A percentile compares a stretch with the other conserved stretches of the same genome.
phyloP scores from a whole-genome alignment of 2,888 invertebrate species.

The Blomia tropicalis region DNA sequence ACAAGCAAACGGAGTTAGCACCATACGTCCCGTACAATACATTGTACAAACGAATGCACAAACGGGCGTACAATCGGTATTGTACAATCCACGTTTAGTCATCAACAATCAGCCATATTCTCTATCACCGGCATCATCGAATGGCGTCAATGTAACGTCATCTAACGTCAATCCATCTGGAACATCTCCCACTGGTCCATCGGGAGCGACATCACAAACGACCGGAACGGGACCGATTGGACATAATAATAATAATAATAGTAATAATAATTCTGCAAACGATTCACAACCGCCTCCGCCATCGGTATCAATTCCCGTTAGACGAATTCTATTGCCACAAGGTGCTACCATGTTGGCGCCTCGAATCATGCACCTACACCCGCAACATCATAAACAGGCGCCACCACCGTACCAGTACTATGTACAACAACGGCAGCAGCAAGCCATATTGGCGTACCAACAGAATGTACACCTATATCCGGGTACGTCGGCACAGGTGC shows the following conservation, averaged over 20 bases:
- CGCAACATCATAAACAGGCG: background rate
- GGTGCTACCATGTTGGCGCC: background rate
- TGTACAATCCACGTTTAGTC: background rate
- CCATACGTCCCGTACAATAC: conserved; percentile 10
- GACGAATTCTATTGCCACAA: conserved; percentile 11
- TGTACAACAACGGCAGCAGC: conserved; percentile 4
- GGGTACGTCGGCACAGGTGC: background rate
- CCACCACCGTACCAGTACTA: conserved; percentile 18
- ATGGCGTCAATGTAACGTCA: background rate
- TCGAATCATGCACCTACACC: conserved; percentile 14
- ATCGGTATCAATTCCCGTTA: background rate
- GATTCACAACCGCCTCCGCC: too few relatives aligned
- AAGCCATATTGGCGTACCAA: background rate
- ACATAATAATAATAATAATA: background rate
- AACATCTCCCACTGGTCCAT: background rate
- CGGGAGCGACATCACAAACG: too few relatives aligned
- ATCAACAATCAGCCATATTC: conserved; percentile 6
- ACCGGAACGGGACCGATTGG: background rate
- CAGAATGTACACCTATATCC: background rate
- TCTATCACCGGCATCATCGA: background rate
- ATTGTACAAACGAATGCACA: background rate
- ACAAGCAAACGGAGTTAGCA: background rate
- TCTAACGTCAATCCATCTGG: background rate
- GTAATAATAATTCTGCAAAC: background rate
- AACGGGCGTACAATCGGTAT: background rate